Conservation (phyloP, 2,888 invertebrate species). For the Ophonus ardosiacus region DNA sequence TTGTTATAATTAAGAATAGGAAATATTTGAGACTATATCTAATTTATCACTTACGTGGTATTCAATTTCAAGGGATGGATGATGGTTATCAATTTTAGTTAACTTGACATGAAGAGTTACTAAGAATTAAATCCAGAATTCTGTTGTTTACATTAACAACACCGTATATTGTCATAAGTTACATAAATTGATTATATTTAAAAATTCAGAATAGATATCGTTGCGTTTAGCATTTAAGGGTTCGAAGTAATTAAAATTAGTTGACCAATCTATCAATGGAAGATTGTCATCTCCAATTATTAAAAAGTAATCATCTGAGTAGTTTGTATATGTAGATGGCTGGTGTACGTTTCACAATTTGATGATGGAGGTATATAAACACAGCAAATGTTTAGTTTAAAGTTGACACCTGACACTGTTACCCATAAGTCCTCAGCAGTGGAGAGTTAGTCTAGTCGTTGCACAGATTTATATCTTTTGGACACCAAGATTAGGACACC, state of each 20-base stretch:
- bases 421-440: constrained; percentile 3
- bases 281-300: not conserved
- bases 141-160: not conserved
- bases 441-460: not conserved
- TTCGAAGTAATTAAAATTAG: not conserved
- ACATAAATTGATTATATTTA: not conserved
- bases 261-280: not conserved
- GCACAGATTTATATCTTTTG: not conserved
- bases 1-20: not conserved
- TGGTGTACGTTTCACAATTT: not conserved
- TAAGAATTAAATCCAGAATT: not conserved
- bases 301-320: not conserved
- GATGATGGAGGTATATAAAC: not conserved
- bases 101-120: not conserved
- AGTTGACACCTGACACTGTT: not conserved
- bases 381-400: not conserved
- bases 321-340: not conserved
- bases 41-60: not conserved
- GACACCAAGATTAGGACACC: not conserved
- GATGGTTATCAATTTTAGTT: not conserved
- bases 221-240: not conserved
- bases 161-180: constrained; percentile 3
- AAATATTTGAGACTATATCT: not conserved
- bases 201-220: constrained; percentile 3
- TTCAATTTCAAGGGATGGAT: not conserved